Percentiles rank a stretch among this genome's conserved stretches.
phyloP scores from a whole-genome alignment of 2,888 invertebrate genomes.

The Endomychus coccineus region DNA sequence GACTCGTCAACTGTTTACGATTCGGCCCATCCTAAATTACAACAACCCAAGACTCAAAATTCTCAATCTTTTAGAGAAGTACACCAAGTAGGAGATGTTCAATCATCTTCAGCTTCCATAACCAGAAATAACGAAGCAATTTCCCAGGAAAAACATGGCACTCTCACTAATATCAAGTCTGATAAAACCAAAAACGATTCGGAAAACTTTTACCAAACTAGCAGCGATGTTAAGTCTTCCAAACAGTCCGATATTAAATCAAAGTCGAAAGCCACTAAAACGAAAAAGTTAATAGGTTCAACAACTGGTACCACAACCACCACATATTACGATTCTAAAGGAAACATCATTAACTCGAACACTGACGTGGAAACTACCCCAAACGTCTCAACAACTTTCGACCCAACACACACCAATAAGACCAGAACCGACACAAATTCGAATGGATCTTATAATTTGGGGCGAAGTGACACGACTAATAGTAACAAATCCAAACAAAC shows the following conservation, averaged over 20 bases:
- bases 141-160: constrained; percentile 22
- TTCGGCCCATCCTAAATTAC: constrained; percentile 48
- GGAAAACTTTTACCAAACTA: no score
- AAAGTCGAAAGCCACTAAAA: no score
- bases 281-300: no score
- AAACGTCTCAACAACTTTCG: no score
- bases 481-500: no score
- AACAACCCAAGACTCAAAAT: constrained; percentile 42
- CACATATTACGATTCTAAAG: constrained; percentile 40
- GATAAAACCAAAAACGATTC: no score
- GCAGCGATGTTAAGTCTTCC: no score
- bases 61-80: constrained; percentile 43
- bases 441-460: no score
- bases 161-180: constrained; percentile 19
- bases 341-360: constrained; percentile 37
- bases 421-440: no score
- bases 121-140: constrained; percentile 19
- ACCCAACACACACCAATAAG: no score
- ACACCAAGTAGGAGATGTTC: constrained; percentile 39
- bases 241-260: no score
- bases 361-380: constrained; percentile 31
- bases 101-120: constrained; percentile 29
- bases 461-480: no score
- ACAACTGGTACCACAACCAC: constrained; percentile 33
- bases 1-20: constrained; percentile 52